Evolutionary conservation across 2,797 vertebrate species (phyloP), one percentile per base, ranked within the genome.

Genomic region (Myotis myotis): DNA sequence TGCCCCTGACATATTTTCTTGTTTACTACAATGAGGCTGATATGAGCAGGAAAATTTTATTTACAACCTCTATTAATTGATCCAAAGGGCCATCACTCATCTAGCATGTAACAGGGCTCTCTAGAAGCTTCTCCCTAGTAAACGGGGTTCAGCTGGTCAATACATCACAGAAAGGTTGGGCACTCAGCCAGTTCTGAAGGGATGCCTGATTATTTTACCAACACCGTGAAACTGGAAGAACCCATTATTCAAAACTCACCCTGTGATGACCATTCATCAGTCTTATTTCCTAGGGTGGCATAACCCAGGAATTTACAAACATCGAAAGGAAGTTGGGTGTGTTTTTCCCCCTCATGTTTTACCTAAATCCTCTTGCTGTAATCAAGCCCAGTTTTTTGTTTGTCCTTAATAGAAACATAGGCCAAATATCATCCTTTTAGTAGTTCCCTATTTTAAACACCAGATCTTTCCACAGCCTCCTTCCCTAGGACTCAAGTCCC

Each of bases 331-430:
- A 94, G 76, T 81, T 89, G 41, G 16, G 36, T 57, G 80, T 36
- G 25, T 74, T 89, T 74, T 23, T 19, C 23, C 49, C 41, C 64
- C 66, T 60, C n/a, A 10, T 89, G 70, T 92, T 95, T 96, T 89
- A 96, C 66, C 57, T 93, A 88, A 93, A 66, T 81, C 36, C 44
- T 93, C 80, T 88, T 84, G 80, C 81, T 87, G 30, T 70, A 41
- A 72, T 74, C 0, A 1, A 95, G 71, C 33, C 57, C 60, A 80
- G 64, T 64, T 38, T 90, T 95, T 84, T 94, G 80, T 64, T 89
- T 86, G 86, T 93, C 60, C 76, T 94, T 95, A 78, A 51, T 84
- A 55, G 91, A 85, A 96, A 87, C 71, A 71, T 89, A 91, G 79
- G 38, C 55, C 30, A 60, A 95, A 70, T 38, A 57, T 70, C 47